These are phyloP conservation scores for Antheraea assamensis DNA, from an alignment of 2,888 invertebrate genomes.

Conservation along the genomic window DNA sequence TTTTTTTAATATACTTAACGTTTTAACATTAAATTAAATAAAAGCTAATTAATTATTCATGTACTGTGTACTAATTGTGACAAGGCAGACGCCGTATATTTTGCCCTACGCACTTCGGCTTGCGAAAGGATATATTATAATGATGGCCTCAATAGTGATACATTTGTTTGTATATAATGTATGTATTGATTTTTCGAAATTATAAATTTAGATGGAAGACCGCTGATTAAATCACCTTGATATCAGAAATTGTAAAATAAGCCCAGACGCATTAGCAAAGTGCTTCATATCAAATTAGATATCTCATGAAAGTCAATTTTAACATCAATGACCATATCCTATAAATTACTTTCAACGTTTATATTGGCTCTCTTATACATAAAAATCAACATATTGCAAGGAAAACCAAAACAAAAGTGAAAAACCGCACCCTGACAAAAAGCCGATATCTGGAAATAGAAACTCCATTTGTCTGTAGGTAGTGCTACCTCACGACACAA, in stretches of 20 bases:
- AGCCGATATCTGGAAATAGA: constrained; percentile 81
- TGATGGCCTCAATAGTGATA: background rate
- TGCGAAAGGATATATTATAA: background rate
- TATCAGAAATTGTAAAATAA: background rate
- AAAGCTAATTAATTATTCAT: no score
- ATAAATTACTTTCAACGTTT: background rate
- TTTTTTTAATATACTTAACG: no score
- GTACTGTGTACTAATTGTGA: no score
- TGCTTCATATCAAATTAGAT: background rate
- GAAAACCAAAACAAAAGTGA: constrained; percentile 24
- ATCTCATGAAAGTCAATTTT: background rate
- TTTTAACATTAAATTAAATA: no score
- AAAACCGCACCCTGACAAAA: constrained; percentile 78
- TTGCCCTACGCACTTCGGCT: no score
- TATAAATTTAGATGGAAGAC: background rate
- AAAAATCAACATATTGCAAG: background rate
- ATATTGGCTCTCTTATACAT: background rate
- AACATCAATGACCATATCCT: background rate
- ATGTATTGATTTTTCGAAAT: background rate
- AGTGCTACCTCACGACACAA: constrained; percentile 65
- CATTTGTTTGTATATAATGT: background rate
- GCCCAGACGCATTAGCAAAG: background rate
- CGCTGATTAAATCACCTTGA: background rate
- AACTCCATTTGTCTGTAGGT: constrained; percentile 79
- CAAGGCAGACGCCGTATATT: no score